phyloP scores from a whole-genome alignment of 2,113 vertebrate species.

The Pseudonaja textilis region DNA sequence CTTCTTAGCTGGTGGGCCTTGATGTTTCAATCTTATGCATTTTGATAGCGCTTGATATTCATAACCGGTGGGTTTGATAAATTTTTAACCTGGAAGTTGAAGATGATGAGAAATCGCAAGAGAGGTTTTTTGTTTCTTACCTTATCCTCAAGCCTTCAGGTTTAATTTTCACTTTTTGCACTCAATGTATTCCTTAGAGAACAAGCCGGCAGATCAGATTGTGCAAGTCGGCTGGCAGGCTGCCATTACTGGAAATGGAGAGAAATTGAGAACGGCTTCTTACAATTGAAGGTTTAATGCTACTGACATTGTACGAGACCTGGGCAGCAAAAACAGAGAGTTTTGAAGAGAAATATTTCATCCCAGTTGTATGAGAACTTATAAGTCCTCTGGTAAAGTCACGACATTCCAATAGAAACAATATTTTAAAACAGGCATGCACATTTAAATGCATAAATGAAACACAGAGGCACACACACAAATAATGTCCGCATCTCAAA shows the following conservation, averaged over 20 bases:
- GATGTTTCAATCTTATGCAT: constrained; percentile 70
- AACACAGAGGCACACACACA: background rate
- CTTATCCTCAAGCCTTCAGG: constrained; percentile 50
- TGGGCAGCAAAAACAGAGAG: constrained; percentile 16
- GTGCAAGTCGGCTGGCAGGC: constrained; percentile 36
- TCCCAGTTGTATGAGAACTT: constrained; percentile 26
- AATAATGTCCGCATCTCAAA: constrained; percentile 5
- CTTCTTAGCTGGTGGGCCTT: constrained; percentile 57
- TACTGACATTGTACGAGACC: background rate
- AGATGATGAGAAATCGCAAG: constrained; percentile 55
- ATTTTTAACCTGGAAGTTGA: constrained; percentile 68
- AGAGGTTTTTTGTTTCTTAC: constrained; percentile 52
- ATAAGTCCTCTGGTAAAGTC: background rate
- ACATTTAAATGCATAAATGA: background rate
- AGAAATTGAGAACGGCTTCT: background rate
- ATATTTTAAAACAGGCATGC: background rate
- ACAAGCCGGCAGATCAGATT: background rate
- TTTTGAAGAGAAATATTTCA: constrained; percentile 45
- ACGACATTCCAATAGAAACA: constrained; percentile 30
- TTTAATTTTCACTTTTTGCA: constrained; percentile 66
- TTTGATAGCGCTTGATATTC: constrained; percentile 64
- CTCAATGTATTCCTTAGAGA: constrained; percentile 38
- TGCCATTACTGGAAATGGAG: background rate
- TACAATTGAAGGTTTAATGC: background rate
- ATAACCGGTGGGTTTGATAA: constrained; percentile 63